Evolutionary conservation across 2,797 vertebrate species (phyloP), one percentile per base, ranked within the genome.

Genomic region (Clarias platycephalus): DNA sequence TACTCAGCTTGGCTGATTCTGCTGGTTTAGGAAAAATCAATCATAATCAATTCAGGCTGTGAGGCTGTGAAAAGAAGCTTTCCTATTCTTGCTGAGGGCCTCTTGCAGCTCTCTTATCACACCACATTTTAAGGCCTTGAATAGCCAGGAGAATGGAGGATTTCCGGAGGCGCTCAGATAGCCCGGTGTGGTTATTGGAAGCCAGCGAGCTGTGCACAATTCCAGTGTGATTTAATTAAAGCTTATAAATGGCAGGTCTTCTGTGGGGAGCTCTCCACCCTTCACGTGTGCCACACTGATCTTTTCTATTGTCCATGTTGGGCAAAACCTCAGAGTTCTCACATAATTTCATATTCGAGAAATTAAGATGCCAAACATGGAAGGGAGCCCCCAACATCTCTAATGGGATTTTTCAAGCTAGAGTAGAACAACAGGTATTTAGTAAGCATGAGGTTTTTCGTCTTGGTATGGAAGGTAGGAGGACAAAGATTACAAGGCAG

Each of bases 71-170:
- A 85, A 87, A 84, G 78, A 80, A 90, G 78, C 77, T 60, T 68
- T 85, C 62, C 85, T 81, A 75, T 81, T 86, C 81, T 78, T 76
- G 70, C 7, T 66, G 84, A 86, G 86, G 84, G 89, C 88, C 89
- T 90, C 91, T 88, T 88, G 86, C 86, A 89, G 88, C 89, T 90
- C 85, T 90, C 91, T 93, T 93, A 93, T 94, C 93, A 89, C 89
- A 82, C 76, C 85, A 79, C 85, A 87, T 90, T 93, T 93, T 88
- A 90, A 88, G 76, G 18, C 40, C 88, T 88, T 93, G 91, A 84
- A 91, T 92, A 87, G 90, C 84, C 83, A 26, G 66, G 81, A 81
- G 88, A 90, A 74, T 76, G 76, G 91, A 92, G 88, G 89, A 85
- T 89, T 90, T 87, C 81, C 74, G 72, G 83, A 91, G 87, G 89